These are phyloP conservation scores for Caerostris darwini DNA, from an alignment of 1,140 invertebrate species.

Conservation along the genomic window DNA sequence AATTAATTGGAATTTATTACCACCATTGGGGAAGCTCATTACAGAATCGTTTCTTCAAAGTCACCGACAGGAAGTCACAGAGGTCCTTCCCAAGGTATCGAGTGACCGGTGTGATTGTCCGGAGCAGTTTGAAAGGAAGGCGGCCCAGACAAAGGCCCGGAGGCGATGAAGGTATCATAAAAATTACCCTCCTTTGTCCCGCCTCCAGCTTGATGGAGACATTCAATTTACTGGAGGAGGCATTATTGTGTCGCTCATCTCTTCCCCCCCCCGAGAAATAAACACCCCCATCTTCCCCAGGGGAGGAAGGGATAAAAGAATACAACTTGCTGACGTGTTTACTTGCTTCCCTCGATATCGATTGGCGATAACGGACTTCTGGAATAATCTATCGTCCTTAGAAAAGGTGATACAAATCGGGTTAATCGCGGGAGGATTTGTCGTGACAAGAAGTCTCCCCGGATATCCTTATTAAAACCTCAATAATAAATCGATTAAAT, in stretches of 20 bases:
- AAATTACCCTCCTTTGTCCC: conserved; percentile 28
- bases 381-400: background rate
- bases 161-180: conserved; percentile 23
- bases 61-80: background rate
- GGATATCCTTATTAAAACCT: too few relatives aligned
- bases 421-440: background rate
- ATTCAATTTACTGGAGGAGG: conserved; percentile 58
- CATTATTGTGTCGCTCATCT: conserved; percentile 49
- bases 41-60: too few relatives aligned
- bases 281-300: background rate
- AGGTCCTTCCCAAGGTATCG: background rate
- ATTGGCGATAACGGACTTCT: background rate
- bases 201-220: background rate
- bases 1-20: too few relatives aligned
- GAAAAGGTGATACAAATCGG: background rate
- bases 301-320: background rate
- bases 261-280: background rate
- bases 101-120: background rate
- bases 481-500: too few relatives aligned
- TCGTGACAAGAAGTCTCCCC: too few relatives aligned
- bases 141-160: background rate
- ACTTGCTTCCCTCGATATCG: background rate
- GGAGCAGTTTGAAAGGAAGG: background rate
- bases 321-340: background rate
- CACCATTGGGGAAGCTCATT: too few relatives aligned